These are phyloP conservation scores for Nasua narica DNA, from an alignment of 2,797 vertebrate genomes.

Conservation along the genomic window DNA sequence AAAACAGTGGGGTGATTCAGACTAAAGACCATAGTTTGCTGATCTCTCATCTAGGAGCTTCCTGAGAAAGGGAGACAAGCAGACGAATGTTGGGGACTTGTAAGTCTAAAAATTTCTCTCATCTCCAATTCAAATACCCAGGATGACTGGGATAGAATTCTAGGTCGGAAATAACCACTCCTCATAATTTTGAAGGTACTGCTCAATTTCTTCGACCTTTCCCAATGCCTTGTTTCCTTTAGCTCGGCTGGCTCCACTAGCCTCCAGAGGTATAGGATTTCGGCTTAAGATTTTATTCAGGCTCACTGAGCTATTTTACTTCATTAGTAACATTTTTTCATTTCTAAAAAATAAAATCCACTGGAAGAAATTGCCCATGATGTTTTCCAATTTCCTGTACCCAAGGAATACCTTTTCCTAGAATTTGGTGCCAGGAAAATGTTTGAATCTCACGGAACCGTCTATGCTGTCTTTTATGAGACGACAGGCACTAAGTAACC, in stretches of 20 bases:
- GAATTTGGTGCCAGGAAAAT: constrained; percentile 14
- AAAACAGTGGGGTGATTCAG: not conserved
- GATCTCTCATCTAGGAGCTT: not conserved
- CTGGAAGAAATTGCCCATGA: not conserved
- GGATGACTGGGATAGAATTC: not conserved
- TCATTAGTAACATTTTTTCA: not conserved
- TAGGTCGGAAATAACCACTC: not conserved
- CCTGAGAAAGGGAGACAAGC: not conserved
- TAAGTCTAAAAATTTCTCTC: not conserved
- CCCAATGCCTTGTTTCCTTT: not conserved
- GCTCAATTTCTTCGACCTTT: not conserved
- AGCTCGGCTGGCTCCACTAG: not conserved
- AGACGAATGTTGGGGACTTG: not conserved
- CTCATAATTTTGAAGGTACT: not conserved
- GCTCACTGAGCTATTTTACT: not conserved
- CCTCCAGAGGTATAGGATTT: not conserved
- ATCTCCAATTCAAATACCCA: not conserved
- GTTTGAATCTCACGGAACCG: not conserved
- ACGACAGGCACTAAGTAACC: not conserved
- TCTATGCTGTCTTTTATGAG: not conserved
- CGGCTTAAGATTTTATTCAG: not conserved
- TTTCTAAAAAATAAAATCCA: not conserved
- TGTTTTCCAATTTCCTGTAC: not conserved
- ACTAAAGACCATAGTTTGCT: not conserved
- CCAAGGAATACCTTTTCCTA: not conserved